phyloP scores from a whole-genome alignment of 2,888 invertebrate species.

The Physocephala rufipes region DNA sequence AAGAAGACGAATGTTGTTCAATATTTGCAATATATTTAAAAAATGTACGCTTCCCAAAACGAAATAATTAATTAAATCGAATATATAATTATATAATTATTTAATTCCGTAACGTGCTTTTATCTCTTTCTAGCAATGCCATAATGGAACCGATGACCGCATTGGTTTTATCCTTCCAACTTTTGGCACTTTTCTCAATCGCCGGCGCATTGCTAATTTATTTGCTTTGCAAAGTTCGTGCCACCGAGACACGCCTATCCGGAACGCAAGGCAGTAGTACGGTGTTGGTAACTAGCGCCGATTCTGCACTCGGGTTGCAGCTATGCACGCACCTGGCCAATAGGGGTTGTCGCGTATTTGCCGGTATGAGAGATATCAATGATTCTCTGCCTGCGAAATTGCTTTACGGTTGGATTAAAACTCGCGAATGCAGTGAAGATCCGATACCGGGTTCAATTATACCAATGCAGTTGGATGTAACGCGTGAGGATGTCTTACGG shows the following conservation, averaged over 20 bases:
- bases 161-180: constrained; percentile 80
- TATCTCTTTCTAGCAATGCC: constrained; percentile 57
- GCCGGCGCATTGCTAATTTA: constrained; percentile 84
- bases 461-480: constrained; percentile 80
- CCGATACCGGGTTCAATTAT: constrained; percentile 70
- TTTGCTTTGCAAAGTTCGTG: constrained; percentile 78
- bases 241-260: constrained; percentile 65
- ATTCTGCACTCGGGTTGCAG: constrained; percentile 82
- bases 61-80: not conserved
- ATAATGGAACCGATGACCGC: constrained; percentile 84
- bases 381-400: constrained; percentile 72
- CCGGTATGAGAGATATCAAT: constrained; percentile 72
- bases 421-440: constrained; percentile 68
- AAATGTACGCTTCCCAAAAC: not conserved
- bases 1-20: too few species aligned
- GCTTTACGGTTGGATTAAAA: constrained; percentile 71
- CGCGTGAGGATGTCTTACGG: constrained; percentile 80
- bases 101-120: not conserved
- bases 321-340: constrained; percentile 77
- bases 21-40: not conserved
- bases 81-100: not conserved
- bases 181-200: constrained; percentile 82
- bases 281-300: constrained; percentile 81
- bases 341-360: constrained; percentile 81
- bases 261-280: constrained; percentile 69